These are phyloP conservation scores for Coptotermes formosanus DNA, from an alignment of 1,140 invertebrate species.

Conservation along the genomic window DNA sequence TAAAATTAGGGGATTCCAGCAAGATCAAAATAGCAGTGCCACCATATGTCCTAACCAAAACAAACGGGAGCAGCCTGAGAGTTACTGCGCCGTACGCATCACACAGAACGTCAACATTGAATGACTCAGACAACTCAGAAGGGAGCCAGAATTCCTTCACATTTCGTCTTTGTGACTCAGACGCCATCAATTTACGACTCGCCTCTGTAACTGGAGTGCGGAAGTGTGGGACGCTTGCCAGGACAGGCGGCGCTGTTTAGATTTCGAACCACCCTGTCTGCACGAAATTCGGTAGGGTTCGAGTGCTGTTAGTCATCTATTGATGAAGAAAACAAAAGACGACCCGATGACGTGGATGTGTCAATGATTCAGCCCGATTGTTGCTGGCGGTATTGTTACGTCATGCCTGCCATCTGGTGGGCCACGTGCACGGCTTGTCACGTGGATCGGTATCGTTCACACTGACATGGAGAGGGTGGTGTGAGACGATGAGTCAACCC, in stretches of 20 bases:
- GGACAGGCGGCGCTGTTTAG: neutral
- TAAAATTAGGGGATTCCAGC: no score
- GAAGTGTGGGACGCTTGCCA: no score
- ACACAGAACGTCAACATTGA: neutral
- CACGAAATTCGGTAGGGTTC: constrained; percentile 4
- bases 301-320: neutral
- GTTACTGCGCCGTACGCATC: no score
- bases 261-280: neutral
- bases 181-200: no score
- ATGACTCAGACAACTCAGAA: neutral
- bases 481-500: constrained; percentile 6
- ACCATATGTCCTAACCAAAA: no score
- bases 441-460: neutral
- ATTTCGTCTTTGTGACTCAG: neutral
- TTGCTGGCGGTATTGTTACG: constrained; percentile 8
- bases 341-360: neutral
- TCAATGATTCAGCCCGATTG: constrained; percentile 17
- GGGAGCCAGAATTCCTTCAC: neutral
- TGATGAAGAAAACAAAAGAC: neutral
- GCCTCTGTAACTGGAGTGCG: no score
- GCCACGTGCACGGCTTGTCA: constrained; percentile 4
- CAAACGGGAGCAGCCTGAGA: no score
- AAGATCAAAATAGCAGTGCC: no score
- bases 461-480: neutral
- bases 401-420: constrained; percentile 12